phyloP scores from a whole-genome alignment of 2,888 invertebrate species.

The Ptilodon capucinus region DNA sequence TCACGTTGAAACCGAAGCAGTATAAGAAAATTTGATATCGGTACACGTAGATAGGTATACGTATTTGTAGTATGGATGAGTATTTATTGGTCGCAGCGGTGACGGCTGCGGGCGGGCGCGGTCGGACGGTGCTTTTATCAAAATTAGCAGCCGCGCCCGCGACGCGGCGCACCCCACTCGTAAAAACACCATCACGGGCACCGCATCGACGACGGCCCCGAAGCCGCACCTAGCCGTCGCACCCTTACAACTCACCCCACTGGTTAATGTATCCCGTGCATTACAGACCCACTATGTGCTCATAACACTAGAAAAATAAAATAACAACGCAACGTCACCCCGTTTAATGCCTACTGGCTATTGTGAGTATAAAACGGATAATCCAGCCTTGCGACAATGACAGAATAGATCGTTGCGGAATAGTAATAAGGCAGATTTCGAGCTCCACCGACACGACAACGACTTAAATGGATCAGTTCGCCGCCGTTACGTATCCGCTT shows the following conservation, averaged over 20 bases:
- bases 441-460: constrained; percentile 17
- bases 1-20: background rate
- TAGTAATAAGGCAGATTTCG: constrained; percentile 31
- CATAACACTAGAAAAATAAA: background rate
- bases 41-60: constrained; percentile 10
- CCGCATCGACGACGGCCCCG: constrained; percentile 62
- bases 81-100: constrained; percentile 60
- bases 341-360: constrained; percentile 35
- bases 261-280: constrained; percentile 4
- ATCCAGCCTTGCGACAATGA: constrained; percentile 12
- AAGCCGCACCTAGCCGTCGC: constrained; percentile 72
- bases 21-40: background rate
- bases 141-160: constrained; percentile 78
- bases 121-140: constrained; percentile 79
- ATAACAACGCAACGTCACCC: constrained; percentile 1
- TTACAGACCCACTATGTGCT: background rate
- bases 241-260: constrained; percentile 60
- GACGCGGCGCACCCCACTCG: constrained; percentile 72
- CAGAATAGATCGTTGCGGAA: constrained; percentile 21
- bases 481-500: constrained; percentile 32
- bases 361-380: constrained; percentile 37
- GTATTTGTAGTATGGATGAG: constrained; percentile 32
- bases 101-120: constrained; percentile 63
- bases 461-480: constrained; percentile 40
- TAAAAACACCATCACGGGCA: constrained; percentile 76